A percentile compares a stretch with the other conserved stretches of the same genome.
Conservation (phyloP, 1,140 invertebrate genomes). For the Plodia interpunctella region DNA sequence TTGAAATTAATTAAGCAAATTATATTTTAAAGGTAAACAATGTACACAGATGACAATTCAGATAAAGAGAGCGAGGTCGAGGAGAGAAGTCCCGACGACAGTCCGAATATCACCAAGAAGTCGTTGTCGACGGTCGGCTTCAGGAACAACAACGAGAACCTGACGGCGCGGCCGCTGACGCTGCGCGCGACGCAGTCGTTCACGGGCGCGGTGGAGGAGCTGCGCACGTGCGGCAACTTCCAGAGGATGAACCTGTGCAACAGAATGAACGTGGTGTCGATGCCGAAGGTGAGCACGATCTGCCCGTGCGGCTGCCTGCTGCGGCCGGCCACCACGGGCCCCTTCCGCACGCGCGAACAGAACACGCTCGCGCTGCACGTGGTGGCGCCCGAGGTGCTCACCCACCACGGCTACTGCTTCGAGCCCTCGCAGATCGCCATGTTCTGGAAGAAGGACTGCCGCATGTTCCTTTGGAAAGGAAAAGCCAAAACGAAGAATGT, state of each 20-base stretch:
- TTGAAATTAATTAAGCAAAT: conserved; percentile 24
- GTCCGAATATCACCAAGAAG: conserved; percentile 59
- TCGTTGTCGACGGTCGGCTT: conserved; percentile 63
- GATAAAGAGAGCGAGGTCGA: conserved; percentile 63
- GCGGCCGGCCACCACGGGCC: conserved; percentile 35
- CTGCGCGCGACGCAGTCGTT: conserved; percentile 72
- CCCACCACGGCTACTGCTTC: conserved; percentile 61
- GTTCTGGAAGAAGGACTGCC: conserved; percentile 82
- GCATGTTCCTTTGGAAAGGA: conserved; percentile 82
- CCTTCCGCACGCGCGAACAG: conserved; percentile 63
- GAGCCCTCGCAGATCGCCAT: conserved; percentile 61
- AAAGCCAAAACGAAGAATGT: conserved; percentile 47
- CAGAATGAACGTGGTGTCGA: conserved; percentile 35
- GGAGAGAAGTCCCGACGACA: conserved; percentile 46
- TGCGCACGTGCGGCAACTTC: conserved; percentile 55
- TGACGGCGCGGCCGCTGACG: conserved; percentile 45
- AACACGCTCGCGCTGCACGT: conserved; percentile 59
- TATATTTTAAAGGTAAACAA: conserved; percentile 34
- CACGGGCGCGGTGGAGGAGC: conserved; percentile 65
- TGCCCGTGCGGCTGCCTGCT: conserved; percentile 68
- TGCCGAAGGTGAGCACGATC: conserved; percentile 37
- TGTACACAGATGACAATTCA: conserved; percentile 60
- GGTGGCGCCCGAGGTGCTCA: conserved; percentile 58
- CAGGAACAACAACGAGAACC: conserved; percentile 52
- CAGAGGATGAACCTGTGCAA: conserved; percentile 54